A percentile compares a stretch with the other conserved stretches of the same genome.
These are phyloP conservation scores for Tricholaema leucomelas DNA, from an alignment of 2,113 vertebrate genomes.

Conservation along the genomic window DNA sequence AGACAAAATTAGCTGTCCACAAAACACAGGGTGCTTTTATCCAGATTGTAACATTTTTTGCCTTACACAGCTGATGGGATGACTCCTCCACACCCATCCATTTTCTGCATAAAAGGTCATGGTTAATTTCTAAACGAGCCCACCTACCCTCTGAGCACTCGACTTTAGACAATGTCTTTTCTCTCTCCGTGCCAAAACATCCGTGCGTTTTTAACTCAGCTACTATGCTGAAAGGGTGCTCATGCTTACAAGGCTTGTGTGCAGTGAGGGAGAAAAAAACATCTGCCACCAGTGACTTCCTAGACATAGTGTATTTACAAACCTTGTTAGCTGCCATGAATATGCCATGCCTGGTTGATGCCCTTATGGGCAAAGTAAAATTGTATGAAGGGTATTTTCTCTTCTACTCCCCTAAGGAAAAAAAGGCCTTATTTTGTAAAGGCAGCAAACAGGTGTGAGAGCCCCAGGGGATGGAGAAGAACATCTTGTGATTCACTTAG, in stretches of 20 bases:
- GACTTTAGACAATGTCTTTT: background rate
- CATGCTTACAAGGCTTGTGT: constrained; percentile 51
- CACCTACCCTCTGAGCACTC: background rate
- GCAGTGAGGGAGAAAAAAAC: constrained; percentile 68
- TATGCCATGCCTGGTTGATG: constrained; percentile 49
- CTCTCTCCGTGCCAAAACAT: background rate
- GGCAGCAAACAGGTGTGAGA: background rate
- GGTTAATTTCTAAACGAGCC: constrained; percentile 51
- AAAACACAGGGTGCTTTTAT: constrained; percentile 9
- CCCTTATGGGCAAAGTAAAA: constrained; percentile 46
- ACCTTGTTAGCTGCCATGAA: constrained; percentile 71
- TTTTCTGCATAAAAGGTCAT: constrained; percentile 40
- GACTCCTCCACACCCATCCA: constrained; percentile 5
- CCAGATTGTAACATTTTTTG: constrained; percentile 36
- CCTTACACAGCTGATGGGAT: background rate
- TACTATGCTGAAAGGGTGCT: constrained; percentile 29
- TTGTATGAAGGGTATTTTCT: constrained; percentile 19
- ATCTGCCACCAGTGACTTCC: constrained; percentile 66
- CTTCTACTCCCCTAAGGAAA: background rate
- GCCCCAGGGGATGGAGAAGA: background rate
- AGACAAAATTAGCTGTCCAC: background rate
- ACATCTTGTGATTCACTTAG: background rate
- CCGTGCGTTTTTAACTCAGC: background rate
- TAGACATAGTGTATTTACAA: constrained; percentile 67
- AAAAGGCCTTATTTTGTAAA: background rate